phyloP scores from a whole-genome alignment of 2,113 vertebrate genomes.

The Kryptolebias marmoratus region DNA sequence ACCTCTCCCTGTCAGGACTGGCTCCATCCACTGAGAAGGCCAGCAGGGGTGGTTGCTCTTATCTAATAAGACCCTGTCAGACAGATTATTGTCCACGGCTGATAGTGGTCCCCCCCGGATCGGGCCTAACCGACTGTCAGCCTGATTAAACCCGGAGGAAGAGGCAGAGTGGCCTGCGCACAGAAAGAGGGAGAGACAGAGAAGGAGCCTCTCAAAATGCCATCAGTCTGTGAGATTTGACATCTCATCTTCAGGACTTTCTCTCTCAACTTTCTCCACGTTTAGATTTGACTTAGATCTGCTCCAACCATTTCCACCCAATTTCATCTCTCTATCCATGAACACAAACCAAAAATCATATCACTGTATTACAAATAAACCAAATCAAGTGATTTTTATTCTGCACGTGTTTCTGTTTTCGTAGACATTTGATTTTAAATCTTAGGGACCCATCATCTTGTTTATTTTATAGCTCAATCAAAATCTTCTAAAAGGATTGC shows the following conservation, averaged over 20 bases:
- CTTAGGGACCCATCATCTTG: too few relatives aligned
- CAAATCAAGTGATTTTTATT: too few relatives aligned
- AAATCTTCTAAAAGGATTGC: too few relatives aligned
- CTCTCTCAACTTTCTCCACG: constrained; percentile 32
- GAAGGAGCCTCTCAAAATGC: constrained; percentile 27
- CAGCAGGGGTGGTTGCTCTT: constrained; percentile 64
- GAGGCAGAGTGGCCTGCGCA: constrained; percentile 36
- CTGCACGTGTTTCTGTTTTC: too few relatives aligned
- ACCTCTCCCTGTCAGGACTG: constrained; percentile 34
- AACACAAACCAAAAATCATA: neutral
- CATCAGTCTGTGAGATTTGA: constrained; percentile 39
- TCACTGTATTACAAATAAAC: neutral
- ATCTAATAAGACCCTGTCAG: constrained; percentile 68
- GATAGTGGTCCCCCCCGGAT: constrained; percentile 43
- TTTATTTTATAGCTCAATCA: too few relatives aligned
- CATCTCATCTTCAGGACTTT: constrained; percentile 52
- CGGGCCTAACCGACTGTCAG: constrained; percentile 51
- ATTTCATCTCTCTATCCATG: constrained; percentile 3
- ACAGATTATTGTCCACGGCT: constrained; percentile 62
- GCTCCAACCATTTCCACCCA: neutral
- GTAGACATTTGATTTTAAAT: too few relatives aligned
- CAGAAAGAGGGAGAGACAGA: constrained; percentile 14
- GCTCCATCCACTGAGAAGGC: constrained; percentile 62
- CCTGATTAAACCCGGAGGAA: constrained; percentile 65
- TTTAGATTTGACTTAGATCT: constrained; percentile 17